Conservation (phyloP, 2,113 vertebrate species). For the Xerus inauris region DNA sequence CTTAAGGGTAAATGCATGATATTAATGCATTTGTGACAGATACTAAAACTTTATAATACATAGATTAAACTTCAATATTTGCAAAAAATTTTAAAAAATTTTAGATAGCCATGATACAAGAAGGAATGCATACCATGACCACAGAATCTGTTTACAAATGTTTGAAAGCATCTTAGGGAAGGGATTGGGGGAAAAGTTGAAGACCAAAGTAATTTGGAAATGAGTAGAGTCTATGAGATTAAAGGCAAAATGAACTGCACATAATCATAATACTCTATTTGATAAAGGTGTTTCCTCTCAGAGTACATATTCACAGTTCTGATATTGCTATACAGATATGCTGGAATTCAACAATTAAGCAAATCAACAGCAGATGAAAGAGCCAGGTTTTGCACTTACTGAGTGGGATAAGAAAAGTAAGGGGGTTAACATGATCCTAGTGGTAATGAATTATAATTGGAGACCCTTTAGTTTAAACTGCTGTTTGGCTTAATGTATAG, state of each 20-base stretch:
- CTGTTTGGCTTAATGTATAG: background rate
- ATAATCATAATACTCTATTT: background rate
- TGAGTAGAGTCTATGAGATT: background rate
- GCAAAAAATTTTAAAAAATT: background rate
- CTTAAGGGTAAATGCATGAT: background rate
- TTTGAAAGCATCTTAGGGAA: background rate
- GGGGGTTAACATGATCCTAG: background rate
- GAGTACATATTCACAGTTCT: background rate
- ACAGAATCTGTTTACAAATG: background rate
- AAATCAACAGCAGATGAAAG: background rate
- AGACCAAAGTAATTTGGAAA: slow-evolving; percentile 2
- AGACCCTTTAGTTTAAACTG: background rate
- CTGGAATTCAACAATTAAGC: background rate
- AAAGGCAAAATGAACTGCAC: background rate
- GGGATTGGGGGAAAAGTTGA: background rate
- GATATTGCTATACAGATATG: background rate
- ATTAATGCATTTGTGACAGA: background rate
- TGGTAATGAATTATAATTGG: background rate
- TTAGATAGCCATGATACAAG: background rate
- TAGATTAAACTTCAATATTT: background rate
- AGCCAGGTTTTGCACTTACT: background rate
- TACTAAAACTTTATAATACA: background rate
- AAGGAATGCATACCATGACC: background rate
- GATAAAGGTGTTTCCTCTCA: background rate
- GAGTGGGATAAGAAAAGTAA: background rate